Evolutionary conservation across 2,113 vertebrate species (phyloP), one percentile per base, ranked within the genome.

Genomic region (Nanorana parkeri): DNA sequence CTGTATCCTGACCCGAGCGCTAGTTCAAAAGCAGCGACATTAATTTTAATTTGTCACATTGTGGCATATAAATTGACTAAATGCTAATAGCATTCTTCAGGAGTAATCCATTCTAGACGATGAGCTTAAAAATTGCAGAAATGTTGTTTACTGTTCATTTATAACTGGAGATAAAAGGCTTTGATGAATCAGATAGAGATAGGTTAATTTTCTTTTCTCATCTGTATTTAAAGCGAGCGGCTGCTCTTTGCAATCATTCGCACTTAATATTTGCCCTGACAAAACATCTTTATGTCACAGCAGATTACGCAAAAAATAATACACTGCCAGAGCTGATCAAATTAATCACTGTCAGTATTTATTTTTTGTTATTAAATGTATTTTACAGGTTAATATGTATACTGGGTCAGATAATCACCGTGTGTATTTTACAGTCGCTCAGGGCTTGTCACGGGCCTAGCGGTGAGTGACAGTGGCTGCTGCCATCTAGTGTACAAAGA

Each of bases 41-140:
- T 93, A 88, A 93, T 94, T 93, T 88, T 93, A 90, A 93, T 94
- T 93, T 93, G 92, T 90, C 91, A 91, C 87, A 86, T 89, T 91
- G 90, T 84, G 88, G 88, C 85, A 86, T 88, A 87, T 92, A 94
- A 94, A 94, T 92, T 91, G 92, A 90, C 89, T 91, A 92, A 93
- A 90, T 89, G 89, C 92, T 93, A 93, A 94, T 92, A 92, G 89
- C 90, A 90, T 90, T 93, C 91, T 92, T 92, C 88, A 91, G 26
- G 52, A 92, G 91, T 58, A 93, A 94, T 94, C 93, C 92, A 92
- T 94, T 94, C 92, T 91, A 92, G 91, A 89, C 91, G 91, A 93
- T 92, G 93, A 94, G 88, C 89, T 88, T 90, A 93, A 93, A 92
- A 91, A 93, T 92, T 91, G 90, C 91, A 88, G 91, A 93, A 93